Evolutionary conservation across 2,797 vertebrate species (phyloP).

Genomic region (Poecilia gillii): DNA sequence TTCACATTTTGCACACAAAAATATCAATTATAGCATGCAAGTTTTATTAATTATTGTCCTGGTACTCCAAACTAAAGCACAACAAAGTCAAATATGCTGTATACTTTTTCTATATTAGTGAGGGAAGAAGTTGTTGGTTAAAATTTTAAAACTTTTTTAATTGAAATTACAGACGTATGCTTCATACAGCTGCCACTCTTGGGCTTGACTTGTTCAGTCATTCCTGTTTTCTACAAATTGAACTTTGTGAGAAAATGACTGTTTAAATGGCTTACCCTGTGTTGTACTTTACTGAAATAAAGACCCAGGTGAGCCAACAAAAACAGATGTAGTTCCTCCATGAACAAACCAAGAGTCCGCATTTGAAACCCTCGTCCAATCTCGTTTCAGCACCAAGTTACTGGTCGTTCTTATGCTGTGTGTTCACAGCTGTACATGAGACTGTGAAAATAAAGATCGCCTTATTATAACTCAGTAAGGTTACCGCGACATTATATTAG

Average conservation of each 20-base stretch:
- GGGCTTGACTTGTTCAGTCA: background rate
- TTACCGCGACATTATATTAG: background rate
- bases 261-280: background rate
- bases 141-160: background rate
- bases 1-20: background rate
- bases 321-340: background rate
- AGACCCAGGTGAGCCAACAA: background rate
- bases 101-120: background rate
- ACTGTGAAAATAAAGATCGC: background rate
- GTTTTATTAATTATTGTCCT: background rate
- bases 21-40: background rate
- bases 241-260: background rate
- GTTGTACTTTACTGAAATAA: background rate
- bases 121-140: background rate
- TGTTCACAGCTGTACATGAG: background rate
- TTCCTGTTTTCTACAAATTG: background rate
- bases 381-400: background rate
- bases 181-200: background rate
- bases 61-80: background rate
- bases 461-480: background rate
- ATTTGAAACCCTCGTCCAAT: background rate
- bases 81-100: background rate
- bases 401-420: background rate
- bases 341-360: background rate
- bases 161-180: background rate